Conservation (phyloP, 2,797 vertebrate genomes). For the Mus spretus region DNA sequence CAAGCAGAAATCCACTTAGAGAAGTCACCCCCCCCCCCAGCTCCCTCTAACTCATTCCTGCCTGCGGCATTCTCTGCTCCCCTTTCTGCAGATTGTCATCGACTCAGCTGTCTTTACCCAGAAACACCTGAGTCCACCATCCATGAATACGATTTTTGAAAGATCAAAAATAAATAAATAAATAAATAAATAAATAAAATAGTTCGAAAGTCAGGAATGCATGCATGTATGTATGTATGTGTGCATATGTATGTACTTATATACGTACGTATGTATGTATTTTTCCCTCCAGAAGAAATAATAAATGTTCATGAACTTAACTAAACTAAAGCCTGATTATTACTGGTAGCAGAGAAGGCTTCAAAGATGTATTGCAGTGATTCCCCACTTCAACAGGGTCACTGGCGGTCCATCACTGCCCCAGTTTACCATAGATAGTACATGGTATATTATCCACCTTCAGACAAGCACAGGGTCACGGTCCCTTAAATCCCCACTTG, state of each 20-base stretch:
- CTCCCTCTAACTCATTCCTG: neutral
- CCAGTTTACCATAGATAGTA: neutral
- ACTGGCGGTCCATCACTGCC: no score
- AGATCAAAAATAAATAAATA: neutral
- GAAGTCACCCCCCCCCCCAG: neutral
- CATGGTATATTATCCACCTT: neutral
- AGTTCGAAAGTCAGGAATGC: no score
- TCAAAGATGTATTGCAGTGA: neutral
- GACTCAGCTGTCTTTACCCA: no score
- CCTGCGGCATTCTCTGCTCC: neutral
- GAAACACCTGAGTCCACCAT: neutral
- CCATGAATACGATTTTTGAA: neutral
- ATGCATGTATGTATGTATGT: neutral
- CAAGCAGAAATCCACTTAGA: neutral
- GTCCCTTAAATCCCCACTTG: neutral
- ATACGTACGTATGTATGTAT: neutral
- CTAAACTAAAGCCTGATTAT: neutral
- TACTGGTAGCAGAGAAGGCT: neutral
- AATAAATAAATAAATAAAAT: no score
- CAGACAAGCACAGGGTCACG: neutral
- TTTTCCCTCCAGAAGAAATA: constrained; percentile 3
- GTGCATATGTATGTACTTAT: neutral
- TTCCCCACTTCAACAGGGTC: neutral
- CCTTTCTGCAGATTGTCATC: neutral
- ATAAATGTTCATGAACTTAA: neutral